A percentile compares a stretch with the other conserved stretches of the same genome.
Evolutionary conservation across 2,113 vertebrate species (phyloP).

Genomic region (Carassius carassius): DNA sequence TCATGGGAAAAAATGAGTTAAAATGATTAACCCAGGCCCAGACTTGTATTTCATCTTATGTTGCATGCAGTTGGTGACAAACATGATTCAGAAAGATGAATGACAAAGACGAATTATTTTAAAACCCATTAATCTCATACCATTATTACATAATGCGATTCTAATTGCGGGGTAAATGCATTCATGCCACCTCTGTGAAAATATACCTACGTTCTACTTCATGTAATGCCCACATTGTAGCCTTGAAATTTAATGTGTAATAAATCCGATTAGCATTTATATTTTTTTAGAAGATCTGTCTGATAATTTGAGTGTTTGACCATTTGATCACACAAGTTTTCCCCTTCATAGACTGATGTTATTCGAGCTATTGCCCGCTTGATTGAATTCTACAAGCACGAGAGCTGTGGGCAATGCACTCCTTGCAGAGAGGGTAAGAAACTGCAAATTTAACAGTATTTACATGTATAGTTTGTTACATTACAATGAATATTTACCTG

Average conservation of each 20-base stretch:
- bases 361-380: conserved; percentile 92
- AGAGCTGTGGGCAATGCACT: conserved; percentile 97
- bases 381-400: conserved; percentile 97
- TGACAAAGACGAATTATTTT: too few species aligned
- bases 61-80: too few species aligned
- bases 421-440: conserved; percentile 91
- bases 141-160: background rate
- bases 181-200: too few species aligned
- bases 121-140: too few species aligned
- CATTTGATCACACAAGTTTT: background rate
- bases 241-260: too few species aligned
- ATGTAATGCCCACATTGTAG: too few species aligned
- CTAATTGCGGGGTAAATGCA: too few species aligned
- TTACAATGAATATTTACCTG: background rate
- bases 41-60: too few species aligned
- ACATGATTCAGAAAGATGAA: too few species aligned
- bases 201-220: too few species aligned
- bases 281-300: background rate
- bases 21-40: too few species aligned
- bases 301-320: background rate
- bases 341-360: conserved; percentile 78
- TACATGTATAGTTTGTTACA: background rate
- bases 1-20: too few species aligned
- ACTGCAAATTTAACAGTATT: conserved; percentile 20
- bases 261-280: background rate